A percentile compares a stretch with the other conserved stretches of the same genome.
These are phyloP conservation scores for Arenaria interpres DNA, from an alignment of 2,113 vertebrate species.

Conservation along the genomic window DNA sequence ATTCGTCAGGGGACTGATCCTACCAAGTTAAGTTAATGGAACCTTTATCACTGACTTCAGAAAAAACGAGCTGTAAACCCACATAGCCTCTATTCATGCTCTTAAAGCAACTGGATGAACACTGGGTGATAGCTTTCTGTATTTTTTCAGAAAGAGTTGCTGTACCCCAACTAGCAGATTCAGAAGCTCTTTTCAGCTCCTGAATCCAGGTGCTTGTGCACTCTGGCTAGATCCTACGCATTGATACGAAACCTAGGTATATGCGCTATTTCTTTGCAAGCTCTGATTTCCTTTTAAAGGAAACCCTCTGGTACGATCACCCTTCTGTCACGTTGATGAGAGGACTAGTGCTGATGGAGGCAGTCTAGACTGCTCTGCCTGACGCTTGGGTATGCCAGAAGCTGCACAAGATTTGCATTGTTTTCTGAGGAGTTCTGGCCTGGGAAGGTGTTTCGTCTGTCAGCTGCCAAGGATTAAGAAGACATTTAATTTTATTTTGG, in stretches of 20 bases:
- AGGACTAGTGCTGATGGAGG: neutral
- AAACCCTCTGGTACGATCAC: rapidly evolving
- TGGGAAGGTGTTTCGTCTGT: neutral
- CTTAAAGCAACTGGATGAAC: neutral
- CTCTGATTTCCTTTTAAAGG: neutral
- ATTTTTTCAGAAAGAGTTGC: neutral
- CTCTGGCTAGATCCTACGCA: neutral
- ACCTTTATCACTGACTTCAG: neutral
- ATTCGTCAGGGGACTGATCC: neutral
- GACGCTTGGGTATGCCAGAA: neutral
- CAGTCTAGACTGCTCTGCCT: neutral
- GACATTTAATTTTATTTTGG: neutral
- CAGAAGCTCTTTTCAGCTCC: neutral
- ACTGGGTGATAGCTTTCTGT: neutral
- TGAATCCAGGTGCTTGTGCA: neutral
- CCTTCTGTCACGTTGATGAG: neutral
- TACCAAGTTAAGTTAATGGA: neutral
- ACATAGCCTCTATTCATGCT: neutral
- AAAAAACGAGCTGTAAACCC: neutral
- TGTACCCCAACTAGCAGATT: neutral
- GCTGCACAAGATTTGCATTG: neutral
- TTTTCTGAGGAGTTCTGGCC: neutral
- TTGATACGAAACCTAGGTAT: neutral
- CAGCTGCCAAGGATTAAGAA: neutral
- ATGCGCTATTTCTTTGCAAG: neutral